phyloP scores from a whole-genome alignment of 2,113 vertebrate genomes.

The Neopipo cinnamomea region DNA sequence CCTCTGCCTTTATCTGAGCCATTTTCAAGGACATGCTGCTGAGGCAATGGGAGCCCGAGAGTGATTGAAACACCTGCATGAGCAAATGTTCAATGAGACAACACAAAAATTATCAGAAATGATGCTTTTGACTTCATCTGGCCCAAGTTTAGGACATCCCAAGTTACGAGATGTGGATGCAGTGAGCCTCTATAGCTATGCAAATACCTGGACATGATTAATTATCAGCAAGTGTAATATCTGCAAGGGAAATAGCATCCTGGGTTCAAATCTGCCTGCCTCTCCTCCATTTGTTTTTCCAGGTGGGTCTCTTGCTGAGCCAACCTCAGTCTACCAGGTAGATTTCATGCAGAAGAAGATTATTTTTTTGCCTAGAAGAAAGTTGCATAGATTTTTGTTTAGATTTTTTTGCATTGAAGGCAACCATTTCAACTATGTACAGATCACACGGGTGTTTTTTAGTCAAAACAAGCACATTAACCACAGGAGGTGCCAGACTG shows the following conservation, averaged over 20 bases:
- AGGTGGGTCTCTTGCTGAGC: neutral
- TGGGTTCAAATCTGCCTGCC: neutral
- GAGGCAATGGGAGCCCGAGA: fast-evolving
- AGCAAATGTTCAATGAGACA: neutral
- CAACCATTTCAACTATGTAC: conserved; percentile 60
- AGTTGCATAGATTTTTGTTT: neutral
- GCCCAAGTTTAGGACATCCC: neutral
- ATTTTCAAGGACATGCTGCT: neutral
- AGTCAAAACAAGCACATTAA: conserved; percentile 59
- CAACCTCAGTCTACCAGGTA: neutral
- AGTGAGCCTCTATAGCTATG: neutral
- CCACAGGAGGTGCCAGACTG: conserved; percentile 51
- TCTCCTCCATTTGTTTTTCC: neutral
- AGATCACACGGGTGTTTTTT: conserved; percentile 36
- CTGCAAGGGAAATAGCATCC: neutral
- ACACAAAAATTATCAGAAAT: neutral
- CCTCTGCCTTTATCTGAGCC: neutral
- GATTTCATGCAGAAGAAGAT: neutral
- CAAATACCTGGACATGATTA: neutral
- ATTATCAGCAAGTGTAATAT: neutral
- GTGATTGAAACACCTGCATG: neutral
- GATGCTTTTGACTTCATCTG: neutral
- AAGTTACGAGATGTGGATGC: neutral
- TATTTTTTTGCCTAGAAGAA: neutral
- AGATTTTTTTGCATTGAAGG: conserved; percentile 14